phyloP scores from a whole-genome alignment of 92 coral and sea anemone genomes.

The Galaxea fascicularis region DNA sequence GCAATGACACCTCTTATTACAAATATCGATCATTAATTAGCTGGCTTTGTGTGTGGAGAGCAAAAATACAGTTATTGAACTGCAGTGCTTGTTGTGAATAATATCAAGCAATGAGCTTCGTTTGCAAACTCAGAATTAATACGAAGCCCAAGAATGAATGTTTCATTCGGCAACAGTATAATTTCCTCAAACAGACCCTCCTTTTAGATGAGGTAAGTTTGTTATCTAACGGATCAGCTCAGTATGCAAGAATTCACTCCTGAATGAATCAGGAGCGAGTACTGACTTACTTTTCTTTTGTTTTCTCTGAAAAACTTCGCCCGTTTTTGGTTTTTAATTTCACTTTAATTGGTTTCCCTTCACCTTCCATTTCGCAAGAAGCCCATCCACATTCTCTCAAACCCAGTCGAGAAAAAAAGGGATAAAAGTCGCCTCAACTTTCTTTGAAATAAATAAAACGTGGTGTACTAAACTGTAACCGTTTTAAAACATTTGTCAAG shows the following conservation, averaged over 20 bases:
- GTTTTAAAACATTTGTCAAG: neutral
- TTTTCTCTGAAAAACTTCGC: too few relatives aligned
- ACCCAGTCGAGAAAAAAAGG: too few relatives aligned
- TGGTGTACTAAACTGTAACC: neutral
- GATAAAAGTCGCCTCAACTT: neutral
- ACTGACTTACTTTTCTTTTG: neutral
- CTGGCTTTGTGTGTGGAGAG: conserved; percentile 42
- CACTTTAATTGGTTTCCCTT: too few relatives aligned
- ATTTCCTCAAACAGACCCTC: neutral
- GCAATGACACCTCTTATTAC: conserved; percentile 11
- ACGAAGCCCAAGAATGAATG: neutral
- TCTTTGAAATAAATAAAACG: too few relatives aligned
- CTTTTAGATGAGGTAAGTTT: conserved; percentile 6
- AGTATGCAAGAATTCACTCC: neutral
- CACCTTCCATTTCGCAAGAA: too few relatives aligned
- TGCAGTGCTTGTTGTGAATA: neutral
- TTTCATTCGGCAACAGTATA: neutral
- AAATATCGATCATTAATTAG: conserved; percentile 39
- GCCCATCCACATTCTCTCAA: too few relatives aligned
- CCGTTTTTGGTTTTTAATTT: too few relatives aligned
- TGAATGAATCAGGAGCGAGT: neutral
- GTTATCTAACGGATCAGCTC: neutral
- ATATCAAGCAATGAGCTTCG: neutral
- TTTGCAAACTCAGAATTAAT: neutral
- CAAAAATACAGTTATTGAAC: conserved; percentile 23